A percentile compares a stretch with the other conserved stretches of the same genome.
Conservation (phyloP, 2,797 vertebrate species). For the Cyprinodon diabolis region DNA sequence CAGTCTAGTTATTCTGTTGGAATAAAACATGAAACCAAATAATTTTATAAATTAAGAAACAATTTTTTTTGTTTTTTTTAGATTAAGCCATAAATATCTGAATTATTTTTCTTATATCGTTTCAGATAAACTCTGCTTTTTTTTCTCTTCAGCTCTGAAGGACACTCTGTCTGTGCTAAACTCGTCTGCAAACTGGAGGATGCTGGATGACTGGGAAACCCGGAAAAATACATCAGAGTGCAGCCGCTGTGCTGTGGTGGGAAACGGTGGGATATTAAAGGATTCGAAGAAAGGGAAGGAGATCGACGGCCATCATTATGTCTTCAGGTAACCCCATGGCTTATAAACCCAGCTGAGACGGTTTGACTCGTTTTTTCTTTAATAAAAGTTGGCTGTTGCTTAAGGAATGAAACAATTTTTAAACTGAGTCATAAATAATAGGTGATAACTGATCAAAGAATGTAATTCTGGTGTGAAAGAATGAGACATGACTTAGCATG, state of each 20-base stretch:
- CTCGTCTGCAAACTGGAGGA: constrained; percentile 62
- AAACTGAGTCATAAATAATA: too few species aligned
- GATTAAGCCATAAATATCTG: background rate
- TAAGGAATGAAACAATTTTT: too few species aligned
- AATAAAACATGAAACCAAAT: background rate
- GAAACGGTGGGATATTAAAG: constrained; percentile 85
- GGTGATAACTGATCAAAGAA: background rate
- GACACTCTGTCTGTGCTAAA: constrained; percentile 77
- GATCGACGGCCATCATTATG: constrained; percentile 84
- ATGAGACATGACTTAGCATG: too few species aligned
- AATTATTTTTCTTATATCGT: background rate
- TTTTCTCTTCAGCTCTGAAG: constrained; percentile 66
- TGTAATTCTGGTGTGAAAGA: background rate
- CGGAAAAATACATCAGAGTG: constrained; percentile 50
- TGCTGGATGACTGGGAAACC: constrained; percentile 80
- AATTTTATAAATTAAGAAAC: too few species aligned
- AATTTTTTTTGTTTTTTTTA: too few species aligned
- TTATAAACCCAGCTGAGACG: background rate
- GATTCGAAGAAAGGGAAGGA: constrained; percentile 78
- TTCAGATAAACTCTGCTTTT: background rate
- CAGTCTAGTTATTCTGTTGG: background rate
- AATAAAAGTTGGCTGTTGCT: too few species aligned
- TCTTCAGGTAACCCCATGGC: constrained; percentile 79
- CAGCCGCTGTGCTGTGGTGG: constrained; percentile 83
- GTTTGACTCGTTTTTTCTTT: background rate